These are phyloP conservation scores for Dysmachus trigonus DNA, from an alignment of 2,888 invertebrate species.

Conservation along the genomic window DNA sequence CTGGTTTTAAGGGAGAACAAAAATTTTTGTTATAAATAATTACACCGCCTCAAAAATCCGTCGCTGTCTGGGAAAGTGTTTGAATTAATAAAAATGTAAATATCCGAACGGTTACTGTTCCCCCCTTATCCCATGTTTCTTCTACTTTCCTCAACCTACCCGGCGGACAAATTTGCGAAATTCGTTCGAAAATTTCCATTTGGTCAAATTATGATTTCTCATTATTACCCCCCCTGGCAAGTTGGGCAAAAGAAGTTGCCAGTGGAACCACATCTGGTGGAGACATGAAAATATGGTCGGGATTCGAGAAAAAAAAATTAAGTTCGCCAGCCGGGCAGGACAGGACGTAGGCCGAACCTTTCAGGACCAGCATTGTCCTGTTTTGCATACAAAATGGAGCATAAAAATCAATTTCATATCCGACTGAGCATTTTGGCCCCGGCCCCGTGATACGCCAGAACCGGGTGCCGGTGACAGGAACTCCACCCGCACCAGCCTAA, in stretches of 20 bases:
- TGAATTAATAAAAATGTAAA: background rate
- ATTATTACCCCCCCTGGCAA: background rate
- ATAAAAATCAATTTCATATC: conserved; percentile 49
- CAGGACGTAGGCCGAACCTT: background rate
- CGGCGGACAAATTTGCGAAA: background rate
- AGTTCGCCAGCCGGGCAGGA: background rate
- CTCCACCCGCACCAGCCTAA: background rate
- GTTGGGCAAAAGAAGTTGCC: background rate
- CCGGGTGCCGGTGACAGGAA: background rate
- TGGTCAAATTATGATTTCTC: background rate
- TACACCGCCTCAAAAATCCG: background rate
- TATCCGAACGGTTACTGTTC: background rate
- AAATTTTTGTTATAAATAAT: background rate
- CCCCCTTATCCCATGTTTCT: background rate
- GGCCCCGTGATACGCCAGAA: background rate
- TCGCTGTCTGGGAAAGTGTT: background rate
- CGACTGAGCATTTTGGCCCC: conserved; percentile 45
- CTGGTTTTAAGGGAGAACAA: background rate
- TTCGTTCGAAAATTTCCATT: background rate
- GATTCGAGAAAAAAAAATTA: background rate
- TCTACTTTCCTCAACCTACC: background rate
- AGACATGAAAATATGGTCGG: background rate
- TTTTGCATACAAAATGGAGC: conserved; percentile 48
- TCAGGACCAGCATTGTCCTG: conserved; percentile 36
- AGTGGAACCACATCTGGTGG: conserved; percentile 2